phyloP scores from a whole-genome alignment of 2,113 vertebrate species.

The Theristicus caerulescens region DNA sequence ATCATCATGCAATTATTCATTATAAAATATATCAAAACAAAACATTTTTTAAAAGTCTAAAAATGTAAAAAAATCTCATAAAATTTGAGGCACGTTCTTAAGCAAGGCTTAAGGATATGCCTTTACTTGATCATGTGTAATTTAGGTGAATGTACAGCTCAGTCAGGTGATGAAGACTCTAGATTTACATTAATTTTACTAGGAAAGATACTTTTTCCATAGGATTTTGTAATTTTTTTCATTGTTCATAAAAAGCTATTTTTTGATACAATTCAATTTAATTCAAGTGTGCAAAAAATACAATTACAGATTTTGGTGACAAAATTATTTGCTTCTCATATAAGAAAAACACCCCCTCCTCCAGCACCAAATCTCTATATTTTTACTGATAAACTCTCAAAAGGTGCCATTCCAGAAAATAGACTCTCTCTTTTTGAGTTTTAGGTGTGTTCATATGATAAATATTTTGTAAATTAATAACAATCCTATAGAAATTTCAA shows the following conservation, averaged over 20 bases:
- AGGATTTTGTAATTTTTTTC: not conserved
- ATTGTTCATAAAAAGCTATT: not conserved
- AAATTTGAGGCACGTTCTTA: not conserved
- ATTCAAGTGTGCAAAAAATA: not conserved
- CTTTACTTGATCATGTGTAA: not conserved
- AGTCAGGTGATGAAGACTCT: not conserved
- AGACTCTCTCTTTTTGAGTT: not conserved
- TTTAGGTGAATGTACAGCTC: not conserved
- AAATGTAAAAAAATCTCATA: not conserved
- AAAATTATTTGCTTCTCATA: not conserved
- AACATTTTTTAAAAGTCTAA: not conserved
- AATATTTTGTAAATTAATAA: not conserved
- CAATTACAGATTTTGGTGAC: not conserved
- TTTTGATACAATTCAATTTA: not conserved
- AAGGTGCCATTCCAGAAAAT: not conserved
- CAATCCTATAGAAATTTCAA: not conserved
- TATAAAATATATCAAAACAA: not conserved
- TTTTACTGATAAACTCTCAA: not conserved
- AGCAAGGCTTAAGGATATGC: not conserved
- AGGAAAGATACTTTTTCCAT: not conserved
- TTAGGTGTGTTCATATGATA: not conserved
- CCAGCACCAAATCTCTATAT: not conserved
- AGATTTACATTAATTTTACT: not conserved
- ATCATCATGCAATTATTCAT: not conserved
- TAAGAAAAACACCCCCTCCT: not conserved